phyloP scores from a whole-genome alignment of 2,797 vertebrate genomes.

The Trematomus bernacchii region DNA sequence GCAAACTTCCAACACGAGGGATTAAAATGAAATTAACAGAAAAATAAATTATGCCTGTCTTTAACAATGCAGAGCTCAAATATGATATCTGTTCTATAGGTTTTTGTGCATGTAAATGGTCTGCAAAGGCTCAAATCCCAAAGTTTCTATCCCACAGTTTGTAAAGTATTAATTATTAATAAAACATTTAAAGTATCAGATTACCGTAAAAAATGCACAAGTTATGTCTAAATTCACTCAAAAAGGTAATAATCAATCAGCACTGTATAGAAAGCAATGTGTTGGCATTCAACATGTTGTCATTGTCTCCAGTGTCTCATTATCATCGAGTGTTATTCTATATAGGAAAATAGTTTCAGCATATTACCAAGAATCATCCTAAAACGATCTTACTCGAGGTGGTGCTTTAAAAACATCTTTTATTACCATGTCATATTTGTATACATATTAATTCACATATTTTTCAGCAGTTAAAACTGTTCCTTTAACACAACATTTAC shows the following conservation, averaged over 20 bases:
- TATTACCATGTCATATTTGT: constrained; percentile 2
- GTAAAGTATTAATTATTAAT: no score
- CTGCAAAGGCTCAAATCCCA: no score
- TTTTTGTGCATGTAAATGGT: no score
- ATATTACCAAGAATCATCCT: background rate
- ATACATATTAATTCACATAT: constrained; percentile 5
- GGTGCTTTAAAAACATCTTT: background rate
- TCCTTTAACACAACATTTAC: constrained; percentile 10
- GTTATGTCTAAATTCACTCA: no score
- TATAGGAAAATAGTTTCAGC: background rate
- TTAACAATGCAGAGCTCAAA: background rate
- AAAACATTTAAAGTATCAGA: no score
- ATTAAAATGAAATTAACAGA: background rate
- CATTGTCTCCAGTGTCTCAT: background rate
- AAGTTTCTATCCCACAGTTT: no score
- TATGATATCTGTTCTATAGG: no score
- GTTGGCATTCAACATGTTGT: no score
- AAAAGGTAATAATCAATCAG: no score
- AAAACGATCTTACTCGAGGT: background rate
- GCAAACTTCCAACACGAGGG: background rate
- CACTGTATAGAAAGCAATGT: no score
- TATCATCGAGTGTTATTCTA: background rate
- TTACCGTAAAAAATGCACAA: no score
- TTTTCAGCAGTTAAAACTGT: constrained; percentile 9
- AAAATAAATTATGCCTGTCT: background rate